Percentiles rank a stretch among this genome's conserved stretches.
phyloP scores from a whole-genome alignment of 2,797 vertebrate genomes.

The Anas acuta region DNA sequence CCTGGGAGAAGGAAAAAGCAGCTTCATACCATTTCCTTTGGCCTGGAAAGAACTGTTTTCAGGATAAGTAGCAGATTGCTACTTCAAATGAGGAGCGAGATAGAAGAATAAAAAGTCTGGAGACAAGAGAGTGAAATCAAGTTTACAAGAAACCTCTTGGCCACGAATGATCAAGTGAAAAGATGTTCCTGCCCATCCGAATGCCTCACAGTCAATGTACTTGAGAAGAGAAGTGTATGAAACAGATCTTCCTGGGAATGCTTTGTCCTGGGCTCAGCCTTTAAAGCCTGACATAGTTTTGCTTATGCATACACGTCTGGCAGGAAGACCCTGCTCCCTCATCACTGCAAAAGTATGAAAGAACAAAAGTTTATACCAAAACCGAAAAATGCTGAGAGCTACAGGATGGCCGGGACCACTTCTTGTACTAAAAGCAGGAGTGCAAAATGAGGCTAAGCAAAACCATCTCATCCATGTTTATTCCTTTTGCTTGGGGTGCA shows the following conservation, averaged over 20 bases:
- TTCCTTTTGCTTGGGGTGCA: background rate
- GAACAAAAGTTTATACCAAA: background rate
- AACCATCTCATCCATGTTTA: background rate
- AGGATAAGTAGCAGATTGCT: conserved; percentile 61
- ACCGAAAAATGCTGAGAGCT: background rate
- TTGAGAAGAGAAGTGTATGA: conserved; percentile 1
- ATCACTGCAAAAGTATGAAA: background rate
- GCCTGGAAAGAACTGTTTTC: conserved; percentile 40
- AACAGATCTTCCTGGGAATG: background rate
- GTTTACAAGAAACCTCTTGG: conserved; percentile 49
- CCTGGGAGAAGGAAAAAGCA: conserved; percentile 43
- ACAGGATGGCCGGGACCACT: background rate
- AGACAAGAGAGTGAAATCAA: conserved; percentile 42
- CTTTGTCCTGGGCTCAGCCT: background rate
- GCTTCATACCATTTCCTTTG: conserved; percentile 59
- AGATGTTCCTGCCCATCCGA: conserved; percentile 21
- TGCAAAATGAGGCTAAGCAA: background rate
- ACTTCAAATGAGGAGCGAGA: background rate
- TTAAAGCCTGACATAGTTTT: background rate
- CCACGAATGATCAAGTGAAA: conserved; percentile 60
- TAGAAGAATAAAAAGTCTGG: conserved; percentile 23
- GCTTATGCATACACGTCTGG: background rate
- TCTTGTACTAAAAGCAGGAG: background rate
- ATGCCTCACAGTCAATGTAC: conserved; percentile 37
- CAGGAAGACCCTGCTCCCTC: background rate